Conservation (phyloP, 2,797 vertebrate genomes). For the Aplochiton taeniatus region DNA sequence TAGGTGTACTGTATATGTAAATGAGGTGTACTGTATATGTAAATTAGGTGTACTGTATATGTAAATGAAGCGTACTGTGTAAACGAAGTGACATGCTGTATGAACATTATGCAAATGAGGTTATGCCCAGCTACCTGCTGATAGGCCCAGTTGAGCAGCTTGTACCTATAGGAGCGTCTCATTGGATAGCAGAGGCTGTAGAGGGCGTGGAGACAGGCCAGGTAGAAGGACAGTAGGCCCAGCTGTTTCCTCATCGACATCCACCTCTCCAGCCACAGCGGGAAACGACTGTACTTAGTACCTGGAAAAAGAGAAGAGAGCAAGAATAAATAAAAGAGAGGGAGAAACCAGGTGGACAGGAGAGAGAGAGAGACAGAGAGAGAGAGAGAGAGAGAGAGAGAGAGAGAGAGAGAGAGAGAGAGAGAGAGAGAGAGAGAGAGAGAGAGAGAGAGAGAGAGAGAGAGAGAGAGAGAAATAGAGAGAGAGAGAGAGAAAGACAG, state of each 20-base stretch:
- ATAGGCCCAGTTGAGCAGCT: conserved; percentile 85
- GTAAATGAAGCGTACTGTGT: too few relatives aligned
- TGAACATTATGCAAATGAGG: neutral
- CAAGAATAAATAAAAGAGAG: too few relatives aligned
- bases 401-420: neutral
- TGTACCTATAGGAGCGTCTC: conserved; percentile 84
- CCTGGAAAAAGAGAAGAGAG: conserved; percentile 47
- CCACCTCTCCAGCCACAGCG: conserved; percentile 83
- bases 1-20: too few relatives aligned
- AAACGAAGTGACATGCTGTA: neutral
- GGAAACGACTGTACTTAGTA: conserved; percentile 83
- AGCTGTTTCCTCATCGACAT: conserved; percentile 84
- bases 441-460: too few relatives aligned
- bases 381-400: neutral
- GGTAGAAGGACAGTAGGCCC: conserved; percentile 83
- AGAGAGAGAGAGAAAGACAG: too few relatives aligned
- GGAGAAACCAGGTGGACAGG: neutral
- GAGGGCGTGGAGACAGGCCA: conserved; percentile 79
- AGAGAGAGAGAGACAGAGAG: neutral
- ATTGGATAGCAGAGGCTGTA: conserved; percentile 87
- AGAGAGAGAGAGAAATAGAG: too few relatives aligned
- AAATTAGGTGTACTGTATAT: too few relatives aligned
- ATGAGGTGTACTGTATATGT: too few relatives aligned
- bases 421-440: too few relatives aligned
- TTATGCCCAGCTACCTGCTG: conserved; percentile 73